Conservation (phyloP, 1,140 invertebrate genomes). For the Bombus picipes region DNA sequence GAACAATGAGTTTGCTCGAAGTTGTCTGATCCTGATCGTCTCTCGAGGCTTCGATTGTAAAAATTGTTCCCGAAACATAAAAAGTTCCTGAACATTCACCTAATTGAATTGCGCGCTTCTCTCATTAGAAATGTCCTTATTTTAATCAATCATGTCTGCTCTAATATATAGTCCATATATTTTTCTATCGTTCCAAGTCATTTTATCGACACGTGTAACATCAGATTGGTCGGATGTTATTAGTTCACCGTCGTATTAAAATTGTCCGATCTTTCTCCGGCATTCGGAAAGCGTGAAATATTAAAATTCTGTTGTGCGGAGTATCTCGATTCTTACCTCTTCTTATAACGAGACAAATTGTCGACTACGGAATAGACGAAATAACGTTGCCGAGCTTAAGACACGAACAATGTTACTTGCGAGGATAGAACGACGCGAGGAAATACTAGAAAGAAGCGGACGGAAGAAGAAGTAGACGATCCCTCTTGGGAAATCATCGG, state of each 20-base stretch:
- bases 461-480: slow-evolving; percentile 67
- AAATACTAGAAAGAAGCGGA: slow-evolving; percentile 54
- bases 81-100: no score
- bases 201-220: background rate
- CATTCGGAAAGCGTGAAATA: slow-evolving; percentile 9
- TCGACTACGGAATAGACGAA: slow-evolving; percentile 31
- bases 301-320: slow-evolving; percentile 58
- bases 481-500: slow-evolving; percentile 80
- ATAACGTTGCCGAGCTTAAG: slow-evolving; percentile 65
- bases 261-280: background rate
- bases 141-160: no score
- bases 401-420: slow-evolving; percentile 54
- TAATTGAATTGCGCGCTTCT: no score
- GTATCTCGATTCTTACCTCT: background rate
- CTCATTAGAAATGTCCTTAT: no score
- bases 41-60: no score
- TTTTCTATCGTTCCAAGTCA: no score
- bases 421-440: slow-evolving; percentile 37
- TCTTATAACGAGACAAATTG: slow-evolving; percentile 21
- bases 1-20: no score
- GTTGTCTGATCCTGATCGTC: no score
- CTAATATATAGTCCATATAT: no score
- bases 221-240: background rate
- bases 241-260: background rate
- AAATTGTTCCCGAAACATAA: no score